Evolutionary conservation across 30 jellyfish, hydroid and myxozoan species (phyloP).

Genomic region (Pelagia noctiluca): DNA sequence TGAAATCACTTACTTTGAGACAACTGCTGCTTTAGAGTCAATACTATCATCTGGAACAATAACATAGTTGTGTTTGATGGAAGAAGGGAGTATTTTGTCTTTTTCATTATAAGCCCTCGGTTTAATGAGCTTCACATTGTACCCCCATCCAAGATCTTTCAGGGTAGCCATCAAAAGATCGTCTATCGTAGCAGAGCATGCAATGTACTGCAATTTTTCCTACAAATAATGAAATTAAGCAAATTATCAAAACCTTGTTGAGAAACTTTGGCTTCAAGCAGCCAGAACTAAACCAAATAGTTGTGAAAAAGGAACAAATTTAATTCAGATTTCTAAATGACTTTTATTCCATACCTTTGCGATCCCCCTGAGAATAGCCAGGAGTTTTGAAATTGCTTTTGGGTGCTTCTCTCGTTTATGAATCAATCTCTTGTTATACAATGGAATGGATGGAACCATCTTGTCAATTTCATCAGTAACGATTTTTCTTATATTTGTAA

Average conservation of each 20-base stretch:
- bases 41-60: conserved; percentile 54
- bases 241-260: not conserved
- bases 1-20: conserved; percentile 50
- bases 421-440: conserved; percentile 15
- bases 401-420: conserved; percentile 63
- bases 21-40: conserved; percentile 60
- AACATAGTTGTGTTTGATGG: conserved; percentile 67
- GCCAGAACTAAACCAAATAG: no score
- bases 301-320: no score
- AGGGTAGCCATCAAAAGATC: conserved; percentile 59
- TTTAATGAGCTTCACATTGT: conserved; percentile 43
- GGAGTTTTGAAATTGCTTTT: conserved; percentile 71
- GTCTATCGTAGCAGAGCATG: conserved; percentile 90
- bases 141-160: conserved; percentile 82
- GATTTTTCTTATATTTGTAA: conserved; percentile 71
- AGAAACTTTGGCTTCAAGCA: not conserved
- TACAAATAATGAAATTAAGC: not conserved
- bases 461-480: conserved; percentile 93
- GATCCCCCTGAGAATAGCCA: conserved; percentile 68
- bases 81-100: conserved; percentile 68
- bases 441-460: conserved; percentile 75
- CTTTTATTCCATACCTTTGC: conserved; percentile 64
- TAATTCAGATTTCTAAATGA: no score
- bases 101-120: conserved; percentile 44
- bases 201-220: conserved; percentile 76